A percentile compares a stretch with the other conserved stretches of the same genome.
These are phyloP conservation scores for Conger conger DNA, from an alignment of 2,113 vertebrate species.

Conservation along the genomic window DNA sequence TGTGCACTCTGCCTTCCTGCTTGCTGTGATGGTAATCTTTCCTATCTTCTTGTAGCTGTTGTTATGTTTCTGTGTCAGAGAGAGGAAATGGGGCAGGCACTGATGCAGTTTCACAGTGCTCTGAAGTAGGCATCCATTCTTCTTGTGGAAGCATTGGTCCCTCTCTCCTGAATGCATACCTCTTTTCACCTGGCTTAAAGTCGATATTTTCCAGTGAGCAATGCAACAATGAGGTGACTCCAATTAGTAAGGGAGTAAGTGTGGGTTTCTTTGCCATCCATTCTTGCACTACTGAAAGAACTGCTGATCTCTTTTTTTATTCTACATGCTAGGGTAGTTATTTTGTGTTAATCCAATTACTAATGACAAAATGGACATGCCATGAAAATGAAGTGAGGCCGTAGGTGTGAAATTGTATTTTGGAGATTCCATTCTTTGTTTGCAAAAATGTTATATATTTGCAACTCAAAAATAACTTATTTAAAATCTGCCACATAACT, in stretches of 20 bases:
- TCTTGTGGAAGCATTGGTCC: neutral
- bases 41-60: neutral
- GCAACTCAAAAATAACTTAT: too few species aligned
- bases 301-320: neutral
- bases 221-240: neutral
- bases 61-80: neutral
- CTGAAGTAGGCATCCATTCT: neutral
- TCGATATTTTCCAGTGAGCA: slow-evolving; percentile 5
- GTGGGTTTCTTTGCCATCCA: neutral
- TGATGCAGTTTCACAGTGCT: neutral
- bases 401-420: neutral
- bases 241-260: neutral
- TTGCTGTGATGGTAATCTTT: neutral
- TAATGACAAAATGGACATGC: neutral
- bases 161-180: neutral
- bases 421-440: neutral
- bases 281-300: neutral
- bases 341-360: neutral
- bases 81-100: neutral
- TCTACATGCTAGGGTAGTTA: neutral
- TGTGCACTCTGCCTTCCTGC: neutral
- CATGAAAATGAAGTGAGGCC: neutral
- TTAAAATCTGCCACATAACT: too few species aligned
- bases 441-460: neutral
- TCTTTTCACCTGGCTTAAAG: slow-evolving; percentile 6